Percentiles rank a stretch among this genome's conserved stretches.
These are phyloP conservation scores for Dromas ardeola DNA, from an alignment of 2,113 vertebrate genomes.

Conservation along the genomic window DNA sequence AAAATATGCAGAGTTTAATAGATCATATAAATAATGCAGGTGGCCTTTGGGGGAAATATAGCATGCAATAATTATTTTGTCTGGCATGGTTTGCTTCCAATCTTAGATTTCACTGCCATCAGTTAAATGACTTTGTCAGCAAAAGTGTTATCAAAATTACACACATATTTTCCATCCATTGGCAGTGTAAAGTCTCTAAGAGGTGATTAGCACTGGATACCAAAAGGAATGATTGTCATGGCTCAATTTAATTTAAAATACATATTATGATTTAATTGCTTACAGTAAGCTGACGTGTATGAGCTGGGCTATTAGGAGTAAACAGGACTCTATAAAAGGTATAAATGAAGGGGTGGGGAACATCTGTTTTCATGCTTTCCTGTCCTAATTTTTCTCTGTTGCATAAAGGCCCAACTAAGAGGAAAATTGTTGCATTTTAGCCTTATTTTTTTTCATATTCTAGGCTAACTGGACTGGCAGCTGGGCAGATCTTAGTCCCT, in stretches of 20 bases:
- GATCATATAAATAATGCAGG: constrained; percentile 8
- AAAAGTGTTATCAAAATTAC: constrained; percentile 21
- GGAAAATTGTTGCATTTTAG: neutral
- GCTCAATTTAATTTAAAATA: constrained; percentile 6
- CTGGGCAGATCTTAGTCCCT: neutral
- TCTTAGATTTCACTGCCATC: constrained; percentile 27
- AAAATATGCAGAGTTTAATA: constrained; percentile 26
- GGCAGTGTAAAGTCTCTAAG: neutral
- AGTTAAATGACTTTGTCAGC: constrained; percentile 20
- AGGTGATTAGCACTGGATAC: neutral
- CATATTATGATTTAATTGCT: neutral
- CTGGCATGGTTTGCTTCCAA: constrained; percentile 11
- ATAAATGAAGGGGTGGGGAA: neutral
- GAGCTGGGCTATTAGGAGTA: neutral
- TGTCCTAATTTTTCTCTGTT: neutral
- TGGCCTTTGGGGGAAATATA: neutral
- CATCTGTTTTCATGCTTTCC: constrained; percentile 31
- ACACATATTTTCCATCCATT: neutral
- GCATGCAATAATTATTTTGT: constrained; percentile 16
- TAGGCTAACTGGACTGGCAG: neutral
- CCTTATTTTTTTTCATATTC: neutral
- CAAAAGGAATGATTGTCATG: neutral
- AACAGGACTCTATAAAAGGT: neutral
- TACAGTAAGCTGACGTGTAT: neutral
- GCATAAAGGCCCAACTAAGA: neutral